These are phyloP conservation scores for Cheilosia soror DNA, from an alignment of 2,888 invertebrate species.

Conservation along the genomic window DNA sequence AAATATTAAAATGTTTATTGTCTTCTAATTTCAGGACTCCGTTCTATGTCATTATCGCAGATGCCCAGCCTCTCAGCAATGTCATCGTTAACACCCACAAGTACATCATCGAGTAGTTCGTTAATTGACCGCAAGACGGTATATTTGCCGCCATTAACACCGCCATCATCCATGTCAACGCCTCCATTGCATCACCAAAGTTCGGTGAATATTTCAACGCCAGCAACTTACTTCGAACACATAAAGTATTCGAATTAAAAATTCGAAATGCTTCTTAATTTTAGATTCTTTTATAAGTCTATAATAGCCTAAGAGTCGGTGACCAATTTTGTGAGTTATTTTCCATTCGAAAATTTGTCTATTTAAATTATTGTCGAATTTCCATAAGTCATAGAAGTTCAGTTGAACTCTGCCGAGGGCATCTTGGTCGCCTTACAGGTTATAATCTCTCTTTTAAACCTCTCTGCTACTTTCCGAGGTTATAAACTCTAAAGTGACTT, in stretches of 20 bases:
- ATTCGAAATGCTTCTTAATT: neutral
- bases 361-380: no score
- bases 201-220: slow-evolving; percentile 54
- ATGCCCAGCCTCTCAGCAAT: slow-evolving; percentile 77
- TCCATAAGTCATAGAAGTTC: no score
- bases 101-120: slow-evolving; percentile 76
- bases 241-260: slow-evolving; percentile 69
- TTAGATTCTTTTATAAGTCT: neutral
- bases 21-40: slow-evolving; percentile 79
- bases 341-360: no score
- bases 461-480: no score
- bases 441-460: no score
- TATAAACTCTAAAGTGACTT: no score
- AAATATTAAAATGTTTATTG: neutral
- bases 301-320: neutral
- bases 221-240: slow-evolving; percentile 64
- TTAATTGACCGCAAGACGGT: slow-evolving; percentile 82
- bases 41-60: slow-evolving; percentile 81
- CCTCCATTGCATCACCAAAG: slow-evolving; percentile 77
- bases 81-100: slow-evolving; percentile 73
- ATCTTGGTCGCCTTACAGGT: no score
- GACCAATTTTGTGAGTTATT: neutral
- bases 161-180: slow-evolving; percentile 79
- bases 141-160: slow-evolving; percentile 81
- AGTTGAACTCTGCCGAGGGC: neutral